Conservation (phyloP, 2,797 vertebrate species). For the Erpetoichthys calabaricus region DNA sequence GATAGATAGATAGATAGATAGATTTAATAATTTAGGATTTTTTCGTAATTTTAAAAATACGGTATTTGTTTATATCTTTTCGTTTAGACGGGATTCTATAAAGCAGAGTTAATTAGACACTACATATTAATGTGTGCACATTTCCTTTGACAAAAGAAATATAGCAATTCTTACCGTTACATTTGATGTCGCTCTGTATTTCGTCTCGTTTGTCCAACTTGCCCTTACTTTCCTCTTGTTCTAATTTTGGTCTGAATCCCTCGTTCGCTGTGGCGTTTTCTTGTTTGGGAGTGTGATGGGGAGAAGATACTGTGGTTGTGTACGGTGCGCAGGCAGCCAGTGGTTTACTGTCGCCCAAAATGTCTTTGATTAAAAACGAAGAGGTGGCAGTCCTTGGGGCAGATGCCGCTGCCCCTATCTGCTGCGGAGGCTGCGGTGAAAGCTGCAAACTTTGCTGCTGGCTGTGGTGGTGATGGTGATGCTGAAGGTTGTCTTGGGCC, state of each 20-base stretch:
- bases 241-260: conserved; percentile 84
- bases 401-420: conserved; percentile 64
- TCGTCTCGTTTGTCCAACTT: conserved; percentile 87
- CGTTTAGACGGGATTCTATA: no score
- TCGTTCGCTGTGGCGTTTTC: conserved; percentile 68
- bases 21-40: no score
- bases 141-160: no score
- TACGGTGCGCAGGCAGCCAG: conserved; percentile 93
- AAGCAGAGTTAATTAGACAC: no score
- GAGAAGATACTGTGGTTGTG: conserved; percentile 83
- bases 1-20: no score
- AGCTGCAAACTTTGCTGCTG: conserved; percentile 47
- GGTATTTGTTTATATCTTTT: no score
- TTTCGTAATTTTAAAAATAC: no score
- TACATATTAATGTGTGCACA: no score
- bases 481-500: conserved; percentile 64
- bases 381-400: conserved; percentile 84
- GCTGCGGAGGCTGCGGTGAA: conserved; percentile 48
- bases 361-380: conserved; percentile 96
- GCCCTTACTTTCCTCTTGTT: conserved; percentile 76
- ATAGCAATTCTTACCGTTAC: conserved; percentile 63
- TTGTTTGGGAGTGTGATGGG: conserved; percentile 79
- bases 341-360: conserved; percentile 93
- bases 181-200: conserved; percentile 76
- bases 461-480: conserved; percentile 63